Evolutionary conservation across 1,140 invertebrate genomes (phyloP).

Genomic region (Laupala kohalensis): DNA sequence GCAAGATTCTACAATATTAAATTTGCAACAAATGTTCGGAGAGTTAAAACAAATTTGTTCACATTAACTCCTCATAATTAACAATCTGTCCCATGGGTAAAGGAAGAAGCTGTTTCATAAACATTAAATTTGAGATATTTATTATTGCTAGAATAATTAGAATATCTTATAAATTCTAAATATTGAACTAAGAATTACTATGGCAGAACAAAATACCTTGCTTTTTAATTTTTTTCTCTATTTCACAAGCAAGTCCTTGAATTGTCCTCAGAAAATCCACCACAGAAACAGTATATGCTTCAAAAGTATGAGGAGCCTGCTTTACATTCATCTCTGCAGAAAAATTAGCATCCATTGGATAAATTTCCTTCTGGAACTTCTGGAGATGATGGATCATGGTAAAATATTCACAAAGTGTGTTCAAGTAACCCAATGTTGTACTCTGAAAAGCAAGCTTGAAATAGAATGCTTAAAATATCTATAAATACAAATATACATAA

Average conservation of each 20-base stretch:
- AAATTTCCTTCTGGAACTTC: conserved; percentile 24
- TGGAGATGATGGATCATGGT: conserved; percentile 27
- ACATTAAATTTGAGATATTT: too few relatives aligned
- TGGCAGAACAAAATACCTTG: too few relatives aligned
- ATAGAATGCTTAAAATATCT: neutral
- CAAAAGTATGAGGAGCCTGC: conserved; percentile 18
- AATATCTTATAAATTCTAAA: too few relatives aligned
- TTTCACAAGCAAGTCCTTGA: conserved; percentile 17
- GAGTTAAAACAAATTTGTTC: too few relatives aligned
- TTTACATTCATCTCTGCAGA: conserved; percentile 21
- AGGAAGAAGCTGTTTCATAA: too few relatives aligned
- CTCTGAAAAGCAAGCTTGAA: conserved; percentile 23
- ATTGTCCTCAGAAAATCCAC: conserved; percentile 20
- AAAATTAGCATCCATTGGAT: conserved; percentile 20
- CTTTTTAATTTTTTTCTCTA: conserved; percentile 21
- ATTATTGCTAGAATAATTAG: too few relatives aligned
- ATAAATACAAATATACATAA: neutral
- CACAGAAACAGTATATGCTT: conserved; percentile 17
- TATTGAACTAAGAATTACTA: too few relatives aligned
- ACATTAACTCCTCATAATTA: too few relatives aligned
- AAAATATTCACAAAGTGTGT: conserved; percentile 26
- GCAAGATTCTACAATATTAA: too few relatives aligned
- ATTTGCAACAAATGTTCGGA: too few relatives aligned
- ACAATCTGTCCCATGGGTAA: too few relatives aligned
- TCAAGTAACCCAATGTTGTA: conserved; percentile 16